Base-by-base conservation (phyloP, 2,797 vertebrate genomes). In the Columba guinea region DNA sequence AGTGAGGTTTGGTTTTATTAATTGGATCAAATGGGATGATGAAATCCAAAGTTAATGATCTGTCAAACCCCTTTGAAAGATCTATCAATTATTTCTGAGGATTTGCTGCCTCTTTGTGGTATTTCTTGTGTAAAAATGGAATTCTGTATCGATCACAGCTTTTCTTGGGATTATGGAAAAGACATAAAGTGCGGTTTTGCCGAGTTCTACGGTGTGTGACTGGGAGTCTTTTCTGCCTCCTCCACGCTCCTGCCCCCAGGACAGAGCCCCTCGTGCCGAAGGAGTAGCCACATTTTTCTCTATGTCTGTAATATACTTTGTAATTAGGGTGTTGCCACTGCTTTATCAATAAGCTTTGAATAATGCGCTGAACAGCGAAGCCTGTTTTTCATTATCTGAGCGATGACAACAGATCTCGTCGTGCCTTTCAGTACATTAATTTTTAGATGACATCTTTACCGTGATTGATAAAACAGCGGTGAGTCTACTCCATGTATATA, bases 61-160 rank as follows among this genome's bases (percentile, higher is more conserved):
- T 91, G 81, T 80, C 87, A 89, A 85, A 74, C 83, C 75, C 49
- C 77, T 90, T 60, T 83, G 81, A 95, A 96, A 90, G 39, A 70
- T 32, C 75, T 89, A 19, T 94, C 88, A 93, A 80, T 95, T 94
- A 85, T 90, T 94, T 92, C 81, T 87, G 75, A 89, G 65, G 51
- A 27, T 90, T 89, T 94, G 90, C 90, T 97, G 95, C 96, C 93
- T 96, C 96, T 95, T 96, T 90, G 90, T 96, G 95, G 94, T 52
- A 93, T 96, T 93, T 92, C 86, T 83, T 87, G 34, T 84, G 80
- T 85, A 76, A 93, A 93, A 80, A 87, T 68, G 63, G 75, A 89
- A 53, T 73, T 90, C 80, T 58, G n/a, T 84, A 76, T 85, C 20
- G 41, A 91, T 91, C 44, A 68, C 74, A 94, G 77, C 44, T 76